Base-by-base conservation (phyloP, 2,888 invertebrate species). In the Embidobia sp. region DNA sequence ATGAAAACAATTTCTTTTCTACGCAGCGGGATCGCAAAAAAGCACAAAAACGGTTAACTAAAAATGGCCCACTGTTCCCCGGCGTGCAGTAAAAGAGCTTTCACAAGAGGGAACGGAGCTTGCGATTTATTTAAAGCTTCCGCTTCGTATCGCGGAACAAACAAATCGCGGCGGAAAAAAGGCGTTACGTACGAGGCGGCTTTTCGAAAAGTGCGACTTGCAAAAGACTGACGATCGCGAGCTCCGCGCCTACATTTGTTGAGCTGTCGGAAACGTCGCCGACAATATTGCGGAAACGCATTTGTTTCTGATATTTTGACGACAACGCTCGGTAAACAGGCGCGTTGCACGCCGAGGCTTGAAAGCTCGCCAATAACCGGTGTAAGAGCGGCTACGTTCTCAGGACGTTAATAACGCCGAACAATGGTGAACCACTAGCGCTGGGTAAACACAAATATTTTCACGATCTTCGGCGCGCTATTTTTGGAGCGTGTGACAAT, bases 271-370 rank as follows among this genome's bases (percentile, higher is more conserved):
- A 61, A 70, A 61, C 49, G 44, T 51, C 57, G 35, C 27, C 33
- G 27, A 33, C 22, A 59, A 42, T 57, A 57, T 67, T 51, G 61
- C 61, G 61, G 51, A 51, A 49, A 35, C 26, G 15, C 1, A 42
- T 1, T 51, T 61, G 49, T 59, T 61, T 44, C 27, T 26, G 37
- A 35, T 61, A 59, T 59, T 70, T 70, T 46, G 59, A 61, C 61
- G 44, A 35, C 35, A 27, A 69, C 49, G 31, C 44, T 69, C 16
- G 31, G 59, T 51, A 69, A 57, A 57, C 57, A 67, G 5, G 26
- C 31, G 33, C 27, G 13, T 22, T 7, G 10, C 19, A 26, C 10
- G 35, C 7, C 10, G 29, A 8, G 10, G 49, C 11, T 69, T 44
- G 59, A 57, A 59, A 51, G 42, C 49, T 33, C 42, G 69, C 69